Evolutionary conservation across 2,888 invertebrate genomes (phyloP).

Genomic region (Pollenia griseotomentosa): DNA sequence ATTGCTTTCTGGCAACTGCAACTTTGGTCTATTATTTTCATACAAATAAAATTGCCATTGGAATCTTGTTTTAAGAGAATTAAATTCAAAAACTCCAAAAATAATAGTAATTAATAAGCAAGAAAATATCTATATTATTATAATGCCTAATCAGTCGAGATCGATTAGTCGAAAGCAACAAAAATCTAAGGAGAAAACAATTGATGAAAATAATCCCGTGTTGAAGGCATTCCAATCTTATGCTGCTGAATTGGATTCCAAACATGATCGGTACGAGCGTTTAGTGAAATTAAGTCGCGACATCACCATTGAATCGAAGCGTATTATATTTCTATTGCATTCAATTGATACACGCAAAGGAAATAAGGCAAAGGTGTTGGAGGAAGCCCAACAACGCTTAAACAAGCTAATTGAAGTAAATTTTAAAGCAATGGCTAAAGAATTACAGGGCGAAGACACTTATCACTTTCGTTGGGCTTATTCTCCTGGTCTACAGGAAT

Average conservation of each 20-base stretch:
- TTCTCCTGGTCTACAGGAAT: constrained; percentile 90
- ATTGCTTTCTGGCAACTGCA: no score
- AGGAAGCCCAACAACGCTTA: constrained; percentile 89
- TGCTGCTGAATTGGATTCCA: constrained; percentile 88
- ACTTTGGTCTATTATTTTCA: no score
- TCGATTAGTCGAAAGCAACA: constrained; percentile 71
- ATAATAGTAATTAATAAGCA: neutral
- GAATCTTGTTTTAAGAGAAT: no score
- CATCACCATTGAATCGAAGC: constrained; percentile 95
- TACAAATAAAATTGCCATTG: no score
- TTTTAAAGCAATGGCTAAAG: constrained; percentile 89
- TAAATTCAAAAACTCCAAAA: no score
- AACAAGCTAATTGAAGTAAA: constrained; percentile 85
- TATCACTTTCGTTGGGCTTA: constrained; percentile 89
- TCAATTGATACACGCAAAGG: constrained; percentile 87
- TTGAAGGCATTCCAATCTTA: constrained; percentile 86
- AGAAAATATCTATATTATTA: neutral
- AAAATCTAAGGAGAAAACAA: constrained; percentile 55
- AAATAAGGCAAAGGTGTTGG: constrained; percentile 85
- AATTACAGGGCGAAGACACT: constrained; percentile 89
- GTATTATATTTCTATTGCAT: constrained; percentile 94
- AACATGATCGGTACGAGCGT: constrained; percentile 93
- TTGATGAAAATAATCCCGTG: constrained; percentile 81
- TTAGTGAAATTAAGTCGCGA: constrained; percentile 93
- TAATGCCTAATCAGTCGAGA: constrained; percentile 75